Percentiles rank a stretch among this genome's conserved stretches.
Evolutionary conservation across 2,888 invertebrate genomes (phyloP).

Genomic region (Homarus gammarus): DNA sequence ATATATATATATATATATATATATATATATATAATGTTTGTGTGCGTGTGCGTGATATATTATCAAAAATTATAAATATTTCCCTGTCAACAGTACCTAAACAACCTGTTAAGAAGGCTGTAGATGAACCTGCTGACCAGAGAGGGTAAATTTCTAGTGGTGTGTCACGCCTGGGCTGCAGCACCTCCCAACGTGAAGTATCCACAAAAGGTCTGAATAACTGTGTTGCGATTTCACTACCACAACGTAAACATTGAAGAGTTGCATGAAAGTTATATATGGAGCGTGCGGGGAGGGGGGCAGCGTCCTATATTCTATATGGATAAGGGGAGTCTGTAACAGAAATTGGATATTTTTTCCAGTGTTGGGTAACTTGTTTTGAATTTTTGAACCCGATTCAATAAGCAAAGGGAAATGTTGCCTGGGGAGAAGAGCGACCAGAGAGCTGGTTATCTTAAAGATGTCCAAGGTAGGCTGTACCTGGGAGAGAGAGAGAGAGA

Average conservation of each 20-base stretch:
- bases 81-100: too few species aligned
- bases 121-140: too few species aligned
- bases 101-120: too few species aligned
- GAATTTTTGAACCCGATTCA: not conserved
- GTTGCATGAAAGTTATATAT: conserved; percentile 11
- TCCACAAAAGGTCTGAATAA: not conserved
- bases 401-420: conserved; percentile 11
- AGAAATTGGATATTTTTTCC: not conserved
- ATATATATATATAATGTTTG: too few species aligned
- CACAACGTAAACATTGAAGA: conserved; percentile 13
- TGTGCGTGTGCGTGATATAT: too few species aligned
- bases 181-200: not conserved
- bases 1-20: too few species aligned
- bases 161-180: too few species aligned
- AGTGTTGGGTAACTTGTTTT: not conserved
- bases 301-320: not conserved
- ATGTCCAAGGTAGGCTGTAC: not conserved
- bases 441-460: conserved; percentile 11
- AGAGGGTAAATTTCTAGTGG: too few species aligned
- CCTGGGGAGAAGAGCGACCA: not conserved
- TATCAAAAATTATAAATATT: too few species aligned
- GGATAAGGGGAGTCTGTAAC: not conserved
- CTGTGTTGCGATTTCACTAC: not conserved
- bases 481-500: conserved; percentile 54
- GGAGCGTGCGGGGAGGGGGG: not conserved